Evolutionary conservation across 1,140 invertebrate species (phyloP).

Genomic region (Vanessa atalanta): DNA sequence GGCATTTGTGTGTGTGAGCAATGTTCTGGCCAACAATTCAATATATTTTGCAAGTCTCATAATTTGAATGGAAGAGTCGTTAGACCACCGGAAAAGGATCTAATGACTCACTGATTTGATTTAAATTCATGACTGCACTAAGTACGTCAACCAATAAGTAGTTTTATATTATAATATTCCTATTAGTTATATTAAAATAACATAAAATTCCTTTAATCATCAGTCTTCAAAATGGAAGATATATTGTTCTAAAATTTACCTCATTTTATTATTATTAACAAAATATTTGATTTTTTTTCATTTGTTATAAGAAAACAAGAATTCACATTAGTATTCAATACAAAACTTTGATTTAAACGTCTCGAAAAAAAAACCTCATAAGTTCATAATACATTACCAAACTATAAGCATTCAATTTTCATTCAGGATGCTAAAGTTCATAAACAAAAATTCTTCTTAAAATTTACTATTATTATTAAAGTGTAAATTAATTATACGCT

Average conservation of each 20-base stretch:
- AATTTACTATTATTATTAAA: neutral
- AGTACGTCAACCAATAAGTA: neutral
- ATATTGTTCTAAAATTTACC: conserved; percentile 8
- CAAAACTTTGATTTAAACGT: conserved; percentile 4
- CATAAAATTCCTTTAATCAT: neutral
- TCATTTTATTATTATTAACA: conserved; percentile 11
- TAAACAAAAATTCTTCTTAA: neutral
- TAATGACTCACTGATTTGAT: conserved; percentile 42
- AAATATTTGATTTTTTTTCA: conserved; percentile 16
- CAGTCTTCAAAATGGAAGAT: neutral
- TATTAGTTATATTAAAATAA: neutral
- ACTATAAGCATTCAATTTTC: conserved; percentile 13
- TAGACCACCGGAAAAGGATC: conserved; percentile 46
- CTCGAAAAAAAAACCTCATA: neutral
- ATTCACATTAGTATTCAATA: conserved; percentile 2
- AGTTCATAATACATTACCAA: neutral
- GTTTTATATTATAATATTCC: conserved; percentile 20
- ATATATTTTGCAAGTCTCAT: conserved; percentile 23
- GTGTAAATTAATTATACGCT: neutral
- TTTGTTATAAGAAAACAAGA: conserved; percentile 12
- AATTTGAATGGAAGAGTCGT: conserved; percentile 37
- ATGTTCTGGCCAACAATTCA: conserved; percentile 39
- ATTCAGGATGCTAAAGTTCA: neutral
- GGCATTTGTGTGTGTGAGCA: conserved; percentile 44
- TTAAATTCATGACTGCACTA: conserved; percentile 32